Conservation (phyloP, 2,113 vertebrate species). For the Oncorhynchus clarkii region DNA sequence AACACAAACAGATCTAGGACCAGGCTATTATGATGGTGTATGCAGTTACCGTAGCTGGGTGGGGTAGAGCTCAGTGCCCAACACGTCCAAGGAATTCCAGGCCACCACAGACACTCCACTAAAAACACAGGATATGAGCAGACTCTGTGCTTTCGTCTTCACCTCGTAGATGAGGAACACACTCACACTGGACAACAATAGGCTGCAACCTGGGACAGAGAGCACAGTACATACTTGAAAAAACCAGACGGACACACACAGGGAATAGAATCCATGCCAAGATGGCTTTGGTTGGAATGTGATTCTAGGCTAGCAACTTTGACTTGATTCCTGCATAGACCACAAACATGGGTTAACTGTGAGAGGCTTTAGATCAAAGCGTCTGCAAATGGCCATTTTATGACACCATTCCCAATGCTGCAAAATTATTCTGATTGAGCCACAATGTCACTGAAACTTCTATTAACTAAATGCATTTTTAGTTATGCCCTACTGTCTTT, state of each 20-base stretch:
- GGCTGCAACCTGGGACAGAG: conserved; percentile 58
- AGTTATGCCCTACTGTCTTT: not conserved
- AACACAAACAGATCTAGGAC: not conserved
- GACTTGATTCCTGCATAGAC: too few species aligned
- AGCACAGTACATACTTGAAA: not conserved
- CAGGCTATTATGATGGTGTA: not conserved
- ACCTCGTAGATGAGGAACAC: conserved; percentile 74
- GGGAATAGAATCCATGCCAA: too few species aligned
- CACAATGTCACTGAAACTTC: too few species aligned
- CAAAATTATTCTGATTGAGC: too few species aligned
- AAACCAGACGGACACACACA: not conserved
- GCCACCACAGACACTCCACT: conserved; percentile 72
- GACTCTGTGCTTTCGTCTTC: conserved; percentile 68
- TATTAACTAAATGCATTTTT: too few species aligned
- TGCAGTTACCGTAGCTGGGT: conserved; percentile 67
- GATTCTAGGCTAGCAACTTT: too few species aligned
- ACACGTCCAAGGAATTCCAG: conserved; percentile 76
- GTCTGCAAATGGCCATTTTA: too few species aligned
- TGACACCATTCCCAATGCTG: too few species aligned
- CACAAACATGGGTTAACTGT: too few species aligned
- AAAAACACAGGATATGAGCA: conserved; percentile 72
- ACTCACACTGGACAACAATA: conserved; percentile 69
- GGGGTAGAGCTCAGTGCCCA: conserved; percentile 75
- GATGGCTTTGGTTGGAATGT: too few species aligned
- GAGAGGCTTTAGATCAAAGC: too few species aligned